Evolutionary conservation across 2,113 vertebrate species (phyloP), one percentile per base, ranked within the genome.

Genomic region (Ceuthmochares aereus): DNA sequence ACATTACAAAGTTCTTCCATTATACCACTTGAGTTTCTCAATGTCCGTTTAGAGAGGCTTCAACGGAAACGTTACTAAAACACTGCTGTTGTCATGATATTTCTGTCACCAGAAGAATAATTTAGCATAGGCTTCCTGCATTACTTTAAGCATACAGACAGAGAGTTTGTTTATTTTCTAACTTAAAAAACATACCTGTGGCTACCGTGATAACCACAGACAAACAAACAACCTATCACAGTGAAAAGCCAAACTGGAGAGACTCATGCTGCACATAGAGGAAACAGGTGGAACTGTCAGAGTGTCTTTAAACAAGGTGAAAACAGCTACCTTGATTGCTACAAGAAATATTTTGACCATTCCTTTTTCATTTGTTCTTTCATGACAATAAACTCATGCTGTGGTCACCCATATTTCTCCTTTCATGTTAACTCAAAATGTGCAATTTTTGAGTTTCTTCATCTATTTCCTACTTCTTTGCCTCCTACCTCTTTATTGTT

Each of bases 61-160:
- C 66, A 60, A 9, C 22, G 79, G 96, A 97, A 98, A 97, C 34
- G 88, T 90, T 73, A 68, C 76, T 91, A 87, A 62, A 92, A 89
- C 79, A 78, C 60, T 69, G 78, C 32, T 32, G 56, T 26, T 84
- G 91, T 95, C 95, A 85, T 7, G 0, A 51, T 87, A 92, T 84
- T 87, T 90, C 78, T 59, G 81, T 87, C 67, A 92, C 54, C 75
- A 86, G 80, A 86, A 74, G 51, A 95, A 89, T 83, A 80, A 88
- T 36, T 63, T 59, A 77, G 45, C 40, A 68, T 9, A 42, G 51
- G 89, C 90, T 97, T 98, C 97, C 97, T 94, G 95, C 82, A 23
- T 89, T 85, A 15, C 37, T 97, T 93, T 58, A 93, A 58, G 64
- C 2, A 3, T 26, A 62, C 52, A 73, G 87, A 64, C 82, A 84